phyloP scores from a whole-genome alignment of 2,888 invertebrate species.

The Platycheirus rosarum region DNA sequence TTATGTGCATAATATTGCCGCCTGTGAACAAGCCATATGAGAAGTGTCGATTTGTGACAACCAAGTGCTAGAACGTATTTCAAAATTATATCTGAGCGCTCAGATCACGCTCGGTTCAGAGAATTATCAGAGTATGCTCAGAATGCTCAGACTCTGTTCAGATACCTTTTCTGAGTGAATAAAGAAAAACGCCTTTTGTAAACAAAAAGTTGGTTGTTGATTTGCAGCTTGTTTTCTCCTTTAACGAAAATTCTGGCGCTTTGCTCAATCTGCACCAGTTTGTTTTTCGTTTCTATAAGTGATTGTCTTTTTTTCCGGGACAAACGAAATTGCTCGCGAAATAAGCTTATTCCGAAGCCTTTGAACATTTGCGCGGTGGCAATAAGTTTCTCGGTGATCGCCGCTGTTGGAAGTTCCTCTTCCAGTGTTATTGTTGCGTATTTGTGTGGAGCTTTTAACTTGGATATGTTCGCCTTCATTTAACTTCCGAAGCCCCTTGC shows the following conservation, averaged over 20 bases:
- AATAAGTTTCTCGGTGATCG: background rate
- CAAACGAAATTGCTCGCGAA: conserved; percentile 9
- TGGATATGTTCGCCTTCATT: background rate
- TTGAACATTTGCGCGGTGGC: background rate
- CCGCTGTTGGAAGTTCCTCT: conserved; percentile 1
- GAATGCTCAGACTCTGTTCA: no score
- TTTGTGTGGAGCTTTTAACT: background rate
- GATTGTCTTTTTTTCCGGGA: background rate
- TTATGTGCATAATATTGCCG: no score
- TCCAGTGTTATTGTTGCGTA: background rate
- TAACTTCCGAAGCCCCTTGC: conserved; percentile 20
- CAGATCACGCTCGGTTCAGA: no score
- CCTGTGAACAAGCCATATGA: no score
- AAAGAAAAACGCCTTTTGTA: no score
- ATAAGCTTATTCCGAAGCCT: conserved; percentile 3
- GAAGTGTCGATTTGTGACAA: no score
- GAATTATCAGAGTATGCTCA: no score
- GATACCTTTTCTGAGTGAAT: no score
- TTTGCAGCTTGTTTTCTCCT: background rate
- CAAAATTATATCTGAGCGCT: no score
- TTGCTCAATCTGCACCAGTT: background rate
- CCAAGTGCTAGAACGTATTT: no score
- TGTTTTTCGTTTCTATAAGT: background rate
- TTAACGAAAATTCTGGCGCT: background rate
- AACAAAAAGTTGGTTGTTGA: conserved; percentile 1